These are phyloP conservation scores for Microtus ochrogaster DNA, from an alignment of 2,113 vertebrate species.

Conservation along the genomic window DNA sequence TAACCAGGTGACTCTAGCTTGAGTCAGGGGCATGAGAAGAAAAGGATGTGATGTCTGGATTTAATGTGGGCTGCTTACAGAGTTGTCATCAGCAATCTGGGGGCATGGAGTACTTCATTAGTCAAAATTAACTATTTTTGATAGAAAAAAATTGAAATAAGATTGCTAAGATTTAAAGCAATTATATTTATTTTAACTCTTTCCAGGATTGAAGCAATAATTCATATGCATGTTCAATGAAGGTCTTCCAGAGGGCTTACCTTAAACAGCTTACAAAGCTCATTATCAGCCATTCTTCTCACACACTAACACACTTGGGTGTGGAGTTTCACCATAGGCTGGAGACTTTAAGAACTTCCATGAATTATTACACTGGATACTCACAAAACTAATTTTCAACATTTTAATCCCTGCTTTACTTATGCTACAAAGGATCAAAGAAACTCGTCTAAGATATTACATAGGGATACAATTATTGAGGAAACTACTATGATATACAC, in stretches of 20 bases:
- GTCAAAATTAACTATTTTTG: slow-evolving; percentile 36
- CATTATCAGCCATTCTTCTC: background rate
- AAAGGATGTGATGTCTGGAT: background rate
- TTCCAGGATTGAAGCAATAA: slow-evolving; percentile 17
- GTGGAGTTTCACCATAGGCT: background rate
- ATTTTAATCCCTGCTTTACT: background rate
- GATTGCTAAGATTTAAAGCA: slow-evolving; percentile 40
- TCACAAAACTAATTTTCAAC: slow-evolving; percentile 33
- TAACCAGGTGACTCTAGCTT: background rate
- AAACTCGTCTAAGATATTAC: background rate
- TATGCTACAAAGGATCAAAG: background rate
- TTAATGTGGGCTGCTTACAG: background rate
- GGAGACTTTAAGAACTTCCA: background rate
- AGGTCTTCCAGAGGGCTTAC: background rate
- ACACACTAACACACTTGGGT: background rate
- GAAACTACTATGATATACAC: background rate
- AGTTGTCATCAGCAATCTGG: background rate
- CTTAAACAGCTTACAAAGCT: background rate
- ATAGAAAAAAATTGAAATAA: slow-evolving; percentile 5
- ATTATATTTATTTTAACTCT: background rate
- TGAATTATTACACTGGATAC: background rate
- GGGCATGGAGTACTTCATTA: background rate
- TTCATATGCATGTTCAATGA: background rate
- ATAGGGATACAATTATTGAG: background rate
- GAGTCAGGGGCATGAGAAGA: background rate